Base-by-base conservation (phyloP, 2,797 vertebrate genomes). In the Hydrocynus forskahlii region DNA sequence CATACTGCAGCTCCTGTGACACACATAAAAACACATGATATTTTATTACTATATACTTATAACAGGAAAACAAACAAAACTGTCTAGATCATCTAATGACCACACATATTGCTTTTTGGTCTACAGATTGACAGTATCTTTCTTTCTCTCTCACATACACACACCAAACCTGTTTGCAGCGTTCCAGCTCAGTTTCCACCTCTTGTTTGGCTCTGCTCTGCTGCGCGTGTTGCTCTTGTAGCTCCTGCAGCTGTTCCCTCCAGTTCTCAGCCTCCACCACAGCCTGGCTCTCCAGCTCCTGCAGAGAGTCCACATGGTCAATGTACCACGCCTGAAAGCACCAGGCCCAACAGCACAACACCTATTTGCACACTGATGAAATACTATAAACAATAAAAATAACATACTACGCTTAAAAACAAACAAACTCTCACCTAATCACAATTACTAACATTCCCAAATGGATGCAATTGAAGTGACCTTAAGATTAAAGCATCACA, bases 201-300 rank as follows among this genome's bases (percentile, higher is more conserved):
- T 99, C 98, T 89, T 96, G 96, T 82, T 94, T 98, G 13, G 93
- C 92, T 80, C 92, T 92, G 89, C 86, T 95, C 38, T 96, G 95
- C 0, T 88, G 76, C 2, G 88, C 81, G 79, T 96, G 90, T 62
- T 98, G 96, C 76, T 99, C 97, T 76, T 97, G 96, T 0, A 96
- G 71, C 48, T 99, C 96, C 78, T 90, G 88, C 88, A 96, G 92
- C 85, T 97, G 97, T 84, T 99, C 97, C 84, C 97, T 91, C 91
- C 95, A 94, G 0, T 94, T 91, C 75, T 99, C 97, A 0, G 95
- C 93, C 86, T 99, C 98, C 5, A 90, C 91, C 40, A 98, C 85
- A 12, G 97, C 96, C 92, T 98, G 97, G 48, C 88, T 88, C 91
- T 99, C 98, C 92, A 96, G 86, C 87, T 99, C 97, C 98, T 98